Base-by-base conservation (phyloP, 2,113 vertebrate species). In the Acinonyx jubatus region DNA sequence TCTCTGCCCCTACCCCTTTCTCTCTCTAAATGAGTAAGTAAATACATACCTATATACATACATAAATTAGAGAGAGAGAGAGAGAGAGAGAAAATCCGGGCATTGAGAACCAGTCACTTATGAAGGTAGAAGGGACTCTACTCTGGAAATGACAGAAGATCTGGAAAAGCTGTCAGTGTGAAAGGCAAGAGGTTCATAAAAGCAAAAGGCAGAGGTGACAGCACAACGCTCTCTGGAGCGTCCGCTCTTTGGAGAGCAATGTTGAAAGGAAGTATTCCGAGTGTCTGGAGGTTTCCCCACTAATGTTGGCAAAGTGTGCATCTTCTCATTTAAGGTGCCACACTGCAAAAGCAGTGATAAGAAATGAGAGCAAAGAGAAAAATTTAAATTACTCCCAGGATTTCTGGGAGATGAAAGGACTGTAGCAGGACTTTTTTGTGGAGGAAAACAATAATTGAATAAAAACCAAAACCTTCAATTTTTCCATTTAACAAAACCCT, bases 361-460 rank as follows among this genome's bases (percentile, higher is more conserved):
- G 74, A 97, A 92, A 52, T n/a, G 50, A 84, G 82, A 78, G 25
- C n/a, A 27, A 94, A 38, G 36, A 95, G 36, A 95, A 33, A 97
- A 50, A 85, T 86, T n/a, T 79, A 69, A 94, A 82, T 88, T 73
- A 68, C 86, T 93, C 78, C 31, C 80, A 93, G 71, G 18, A 73
- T 89, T 45, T 78, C 19, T 13, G 50, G 50, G 85, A 89, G 52
- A 85, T 90, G 38, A 91, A 91, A 97, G 68, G 55, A 84, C 57
- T 61, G 29, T 33, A 50, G 29, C 27, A 6, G 68, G 85, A 66
- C 13, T 81, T 80, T 96, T 95, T 78, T 90, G 38, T 88, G 69
- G n/a, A 57, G 15, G 31, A 81, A 74, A 79, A 87, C 7, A 79
- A 83, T 91, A 89, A 84, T n/a, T 79, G 31, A 93, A 93, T 85